Conservation (phyloP, 2,113 vertebrate genomes). For the Phalacrocorax brasilianus region DNA sequence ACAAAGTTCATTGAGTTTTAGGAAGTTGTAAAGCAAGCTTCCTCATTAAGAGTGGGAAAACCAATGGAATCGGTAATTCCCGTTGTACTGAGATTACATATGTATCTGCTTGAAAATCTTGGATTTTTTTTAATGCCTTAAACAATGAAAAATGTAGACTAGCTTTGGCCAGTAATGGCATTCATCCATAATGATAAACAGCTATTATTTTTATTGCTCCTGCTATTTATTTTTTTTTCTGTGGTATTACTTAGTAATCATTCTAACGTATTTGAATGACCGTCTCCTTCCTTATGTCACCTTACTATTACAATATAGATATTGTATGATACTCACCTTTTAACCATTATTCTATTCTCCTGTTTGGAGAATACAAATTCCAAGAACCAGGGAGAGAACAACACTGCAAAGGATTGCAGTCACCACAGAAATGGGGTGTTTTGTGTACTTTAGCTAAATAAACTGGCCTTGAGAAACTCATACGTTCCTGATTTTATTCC, state of each 20-base stretch:
- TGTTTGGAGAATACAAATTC: background rate
- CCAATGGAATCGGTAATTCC: background rate
- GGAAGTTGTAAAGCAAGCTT: background rate
- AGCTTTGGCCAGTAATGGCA: background rate
- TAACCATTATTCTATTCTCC: background rate
- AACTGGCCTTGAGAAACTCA: background rate
- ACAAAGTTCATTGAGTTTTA: background rate
- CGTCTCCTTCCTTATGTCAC: background rate
- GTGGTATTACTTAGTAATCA: background rate
- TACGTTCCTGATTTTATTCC: background rate
- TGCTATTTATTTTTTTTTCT: background rate
- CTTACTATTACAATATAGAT: background rate
- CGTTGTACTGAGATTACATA: background rate
- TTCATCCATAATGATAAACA: background rate
- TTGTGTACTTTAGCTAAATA: background rate
- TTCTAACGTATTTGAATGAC: background rate
- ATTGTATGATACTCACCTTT: background rate
- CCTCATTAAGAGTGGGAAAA: background rate
- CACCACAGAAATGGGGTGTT: background rate
- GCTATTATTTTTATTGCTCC: background rate
- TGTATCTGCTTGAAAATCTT: background rate
- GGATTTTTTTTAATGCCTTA: background rate
- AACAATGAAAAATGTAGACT: background rate
- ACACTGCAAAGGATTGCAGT: background rate
- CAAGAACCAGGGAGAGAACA: background rate